phyloP scores from a whole-genome alignment of 1,140 invertebrate species.

The Homarus americanus region DNA sequence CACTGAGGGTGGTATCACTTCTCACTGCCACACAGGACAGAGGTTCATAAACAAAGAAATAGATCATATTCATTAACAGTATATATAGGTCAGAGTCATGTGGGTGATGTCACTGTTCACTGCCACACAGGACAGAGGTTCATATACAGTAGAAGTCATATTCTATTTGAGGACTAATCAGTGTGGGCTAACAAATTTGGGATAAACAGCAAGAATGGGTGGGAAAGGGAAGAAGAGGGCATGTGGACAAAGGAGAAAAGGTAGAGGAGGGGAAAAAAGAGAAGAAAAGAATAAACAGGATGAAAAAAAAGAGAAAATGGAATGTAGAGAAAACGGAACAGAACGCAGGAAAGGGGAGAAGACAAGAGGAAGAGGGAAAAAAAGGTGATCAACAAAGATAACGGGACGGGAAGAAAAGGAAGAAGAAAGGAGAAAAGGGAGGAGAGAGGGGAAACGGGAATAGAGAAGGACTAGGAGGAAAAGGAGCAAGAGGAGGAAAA shows the following conservation, averaged over 20 bases:
- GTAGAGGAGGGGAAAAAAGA: background rate
- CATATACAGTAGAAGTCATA: too few species aligned
- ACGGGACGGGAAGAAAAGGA: conserved; percentile 1
- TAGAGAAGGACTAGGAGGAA: background rate
- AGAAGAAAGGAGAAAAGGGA: background rate
- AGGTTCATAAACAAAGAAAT: too few species aligned
- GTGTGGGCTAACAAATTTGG: too few species aligned
- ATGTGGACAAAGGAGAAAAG: background rate
- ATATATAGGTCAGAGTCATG: too few species aligned
- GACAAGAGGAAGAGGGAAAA: background rate
- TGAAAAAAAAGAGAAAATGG: background rate
- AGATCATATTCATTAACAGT: too few species aligned
- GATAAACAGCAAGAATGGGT: too few species aligned
- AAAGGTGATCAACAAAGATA: background rate
- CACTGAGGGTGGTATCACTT: too few species aligned
- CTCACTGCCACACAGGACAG: too few species aligned
- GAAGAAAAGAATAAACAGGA: background rate
- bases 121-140: too few species aligned
- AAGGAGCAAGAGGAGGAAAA: background rate
- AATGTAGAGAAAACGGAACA: background rate
- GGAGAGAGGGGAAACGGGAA: background rate
- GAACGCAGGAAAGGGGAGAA: background rate
- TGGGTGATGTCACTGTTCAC: too few species aligned
- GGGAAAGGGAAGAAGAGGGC: conserved; percentile 4
- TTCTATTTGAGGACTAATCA: too few species aligned